Evolutionary conservation across 2,797 vertebrate genomes (phyloP).

Genomic region (Phoeniculus purpureus): DNA sequence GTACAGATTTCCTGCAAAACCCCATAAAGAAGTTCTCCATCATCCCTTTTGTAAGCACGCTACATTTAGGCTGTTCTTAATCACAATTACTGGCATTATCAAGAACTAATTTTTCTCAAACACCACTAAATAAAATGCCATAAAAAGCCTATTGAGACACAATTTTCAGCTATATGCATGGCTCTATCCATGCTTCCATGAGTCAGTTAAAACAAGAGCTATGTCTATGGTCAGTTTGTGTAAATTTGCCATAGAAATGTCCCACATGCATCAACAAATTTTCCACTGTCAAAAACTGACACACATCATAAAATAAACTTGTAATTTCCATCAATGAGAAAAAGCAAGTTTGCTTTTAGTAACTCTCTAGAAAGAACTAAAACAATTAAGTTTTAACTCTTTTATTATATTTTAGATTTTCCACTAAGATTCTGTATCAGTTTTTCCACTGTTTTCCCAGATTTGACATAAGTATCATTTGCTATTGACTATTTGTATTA

Average conservation of each 20-base stretch:
- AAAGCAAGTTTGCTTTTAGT: background rate
- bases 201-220: background rate
- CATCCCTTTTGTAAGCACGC: background rate
- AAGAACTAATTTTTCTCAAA: background rate
- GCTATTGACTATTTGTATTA: background rate
- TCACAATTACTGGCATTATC: background rate
- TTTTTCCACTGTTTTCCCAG: background rate
- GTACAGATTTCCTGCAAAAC: background rate
- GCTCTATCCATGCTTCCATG: background rate
- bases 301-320: background rate
- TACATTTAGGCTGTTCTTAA: background rate
- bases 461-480: background rate
- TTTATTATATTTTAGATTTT: background rate
- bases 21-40: background rate
- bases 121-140: background rate
- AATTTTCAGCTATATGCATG: background rate
- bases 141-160: background rate
- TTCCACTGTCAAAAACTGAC: background rate
- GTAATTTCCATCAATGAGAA: background rate
- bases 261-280: rapidly evolving
- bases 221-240: background rate
- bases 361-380: background rate
- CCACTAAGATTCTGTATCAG: background rate
- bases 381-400: background rate
- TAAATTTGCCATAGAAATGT: background rate